Percentiles rank a stretch among this genome's conserved stretches.
Evolutionary conservation across 2,797 vertebrate genomes (phyloP).

Genomic region (Anas bahamensis): DNA sequence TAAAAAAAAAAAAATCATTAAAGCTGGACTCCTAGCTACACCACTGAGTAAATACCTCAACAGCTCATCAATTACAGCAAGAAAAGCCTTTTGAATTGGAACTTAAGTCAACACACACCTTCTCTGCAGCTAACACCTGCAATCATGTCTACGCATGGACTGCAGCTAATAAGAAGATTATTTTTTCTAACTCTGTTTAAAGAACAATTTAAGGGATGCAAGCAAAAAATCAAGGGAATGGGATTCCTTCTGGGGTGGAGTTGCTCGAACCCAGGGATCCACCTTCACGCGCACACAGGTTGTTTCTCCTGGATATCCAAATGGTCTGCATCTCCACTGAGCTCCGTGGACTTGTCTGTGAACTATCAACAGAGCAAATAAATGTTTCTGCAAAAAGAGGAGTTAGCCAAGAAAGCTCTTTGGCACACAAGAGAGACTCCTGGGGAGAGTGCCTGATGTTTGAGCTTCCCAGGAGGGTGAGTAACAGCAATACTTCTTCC

Average conservation of each 20-base stretch:
- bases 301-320: neutral
- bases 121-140: neutral
- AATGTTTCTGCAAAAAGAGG: neutral
- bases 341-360: neutral
- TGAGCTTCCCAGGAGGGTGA: slow-evolving; percentile 11
- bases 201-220: neutral
- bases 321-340: neutral
- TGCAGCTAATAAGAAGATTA: fast-evolving
- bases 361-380: neutral
- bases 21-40: neutral
- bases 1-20: neutral
- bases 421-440: neutral
- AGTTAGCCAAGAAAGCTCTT: slow-evolving; percentile 70
- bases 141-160: neutral
- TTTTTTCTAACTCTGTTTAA: neutral
- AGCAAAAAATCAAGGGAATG: neutral
- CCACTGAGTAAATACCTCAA: neutral
- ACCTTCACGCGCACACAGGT: neutral
- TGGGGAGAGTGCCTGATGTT: slow-evolving; percentile 11
- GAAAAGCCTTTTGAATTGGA: neutral
- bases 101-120: neutral
- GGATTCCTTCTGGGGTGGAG: neutral
- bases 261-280: neutral
- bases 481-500: slow-evolving; percentile 25
- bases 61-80: neutral